These are phyloP conservation scores for Heliocidaris tuberculata DNA, from an alignment of 35 echinoderm and acorn worm species.

Conservation along the genomic window DNA sequence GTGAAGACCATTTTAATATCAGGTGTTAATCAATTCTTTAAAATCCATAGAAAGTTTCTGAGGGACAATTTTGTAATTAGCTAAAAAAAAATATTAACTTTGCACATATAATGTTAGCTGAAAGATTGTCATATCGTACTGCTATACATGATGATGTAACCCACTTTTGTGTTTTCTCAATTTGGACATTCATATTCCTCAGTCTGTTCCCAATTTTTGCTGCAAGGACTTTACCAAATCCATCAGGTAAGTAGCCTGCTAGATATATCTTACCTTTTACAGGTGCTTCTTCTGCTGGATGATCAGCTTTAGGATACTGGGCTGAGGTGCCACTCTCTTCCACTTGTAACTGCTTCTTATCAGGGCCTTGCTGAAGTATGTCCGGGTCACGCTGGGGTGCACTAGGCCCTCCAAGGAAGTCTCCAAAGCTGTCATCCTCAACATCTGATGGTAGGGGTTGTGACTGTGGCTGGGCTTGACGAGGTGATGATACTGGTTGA, in stretches of 20 bases:
- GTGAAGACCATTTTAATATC: not conserved
- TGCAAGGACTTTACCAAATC: no score
- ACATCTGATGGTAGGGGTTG: not conserved
- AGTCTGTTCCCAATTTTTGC: no score
- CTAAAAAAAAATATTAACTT: no score
- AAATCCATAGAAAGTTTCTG: not conserved
- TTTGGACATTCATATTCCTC: not conserved
- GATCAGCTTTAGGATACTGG: not conserved
- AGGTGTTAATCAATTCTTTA: not conserved
- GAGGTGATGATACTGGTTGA: not conserved
- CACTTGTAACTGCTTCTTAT: not conserved
- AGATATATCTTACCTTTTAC: no score
- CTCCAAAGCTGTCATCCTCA: slow-evolving; percentile 66
- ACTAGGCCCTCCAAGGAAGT: slow-evolving; percentile 47
- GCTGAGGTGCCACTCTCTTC: slow-evolving; percentile 12
- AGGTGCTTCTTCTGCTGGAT: no score
- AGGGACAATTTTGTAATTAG: not conserved
- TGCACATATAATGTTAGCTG: no score
- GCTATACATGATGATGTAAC: no score
- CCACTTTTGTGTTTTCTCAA: not conserved
- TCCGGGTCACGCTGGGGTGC: not conserved
- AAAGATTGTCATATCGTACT: no score
- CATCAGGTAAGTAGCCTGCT: no score
- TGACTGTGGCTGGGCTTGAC: not conserved
- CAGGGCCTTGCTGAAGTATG: not conserved